Percentiles rank a stretch among this genome's conserved stretches.
Conservation (phyloP, 1,140 invertebrate genomes). For the Polypedilum vanderplanki region DNA sequence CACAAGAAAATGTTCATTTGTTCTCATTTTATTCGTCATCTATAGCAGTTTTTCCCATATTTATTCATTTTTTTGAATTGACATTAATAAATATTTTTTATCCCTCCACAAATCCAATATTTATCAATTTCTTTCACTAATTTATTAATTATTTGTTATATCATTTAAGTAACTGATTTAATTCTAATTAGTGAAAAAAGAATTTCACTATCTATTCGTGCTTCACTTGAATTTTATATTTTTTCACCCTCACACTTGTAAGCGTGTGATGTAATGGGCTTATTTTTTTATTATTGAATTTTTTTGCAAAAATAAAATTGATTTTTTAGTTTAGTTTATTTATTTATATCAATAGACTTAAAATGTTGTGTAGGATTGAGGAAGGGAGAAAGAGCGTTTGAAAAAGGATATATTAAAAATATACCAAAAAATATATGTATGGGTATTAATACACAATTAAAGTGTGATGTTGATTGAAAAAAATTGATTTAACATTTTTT, state of each 20-base stretch:
- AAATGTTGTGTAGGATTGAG: neutral
- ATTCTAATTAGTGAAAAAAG: neutral
- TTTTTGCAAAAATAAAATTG: conserved; percentile 7
- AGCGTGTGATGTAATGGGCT: too few relatives aligned
- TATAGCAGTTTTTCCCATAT: neutral
- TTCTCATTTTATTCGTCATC: neutral
- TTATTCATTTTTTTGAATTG: neutral
- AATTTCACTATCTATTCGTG: neutral
- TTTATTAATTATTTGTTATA: conserved; percentile 6
- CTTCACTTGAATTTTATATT: neutral
- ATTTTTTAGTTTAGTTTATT: neutral
- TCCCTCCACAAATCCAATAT: neutral
- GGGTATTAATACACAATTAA: too few relatives aligned
- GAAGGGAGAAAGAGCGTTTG: neutral
- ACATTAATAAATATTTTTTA: conserved; percentile 2
- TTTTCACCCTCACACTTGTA: neutral
- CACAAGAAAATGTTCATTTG: neutral
- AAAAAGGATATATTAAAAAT: neutral
- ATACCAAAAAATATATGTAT: too few relatives aligned
- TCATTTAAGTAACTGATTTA: neutral
- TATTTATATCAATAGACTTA: neutral
- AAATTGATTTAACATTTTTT: neutral
- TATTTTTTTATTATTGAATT: neutral
- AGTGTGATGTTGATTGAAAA: neutral
- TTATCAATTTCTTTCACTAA: neutral